phyloP scores from a whole-genome alignment of 2,888 invertebrate genomes.

The Agrenia bidenticulata region DNA sequence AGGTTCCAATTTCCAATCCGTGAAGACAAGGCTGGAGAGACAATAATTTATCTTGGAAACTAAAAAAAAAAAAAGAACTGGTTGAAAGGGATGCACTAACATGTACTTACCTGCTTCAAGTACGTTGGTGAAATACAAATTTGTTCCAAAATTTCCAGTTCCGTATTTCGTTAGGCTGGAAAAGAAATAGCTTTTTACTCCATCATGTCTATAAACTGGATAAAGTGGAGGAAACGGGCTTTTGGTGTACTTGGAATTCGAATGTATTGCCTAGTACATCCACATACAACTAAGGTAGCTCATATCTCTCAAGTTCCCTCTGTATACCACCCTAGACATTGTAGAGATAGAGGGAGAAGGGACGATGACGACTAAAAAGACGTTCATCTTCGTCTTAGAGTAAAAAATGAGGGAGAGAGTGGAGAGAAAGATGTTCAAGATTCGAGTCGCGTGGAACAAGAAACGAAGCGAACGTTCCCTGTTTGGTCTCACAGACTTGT shows the following conservation, averaged over 20 bases:
- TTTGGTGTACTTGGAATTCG: too few relatives aligned
- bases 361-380: constrained; percentile 2
- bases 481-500: constrained; percentile 14
- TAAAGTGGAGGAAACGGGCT: neutral
- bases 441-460: constrained; percentile 37
- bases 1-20: too few relatives aligned
- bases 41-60: constrained; percentile 3
- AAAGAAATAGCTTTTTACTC: constrained; percentile 9
- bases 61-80: neutral
- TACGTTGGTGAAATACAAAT: constrained; percentile 7
- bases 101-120: constrained; percentile 10
- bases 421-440: constrained; percentile 22
- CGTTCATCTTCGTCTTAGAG: constrained; percentile 22
- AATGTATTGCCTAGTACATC: too few relatives aligned
- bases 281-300: too few relatives aligned
- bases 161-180: neutral
- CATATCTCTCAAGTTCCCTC: too few relatives aligned
- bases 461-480: neutral
- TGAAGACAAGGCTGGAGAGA: neutral
- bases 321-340: too few relatives aligned
- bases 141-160: neutral
- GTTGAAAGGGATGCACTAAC: constrained; percentile 9
- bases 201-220: neutral
- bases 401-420: constrained; percentile 5
- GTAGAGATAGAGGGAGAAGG: too few relatives aligned